Evolutionary conservation across 2,113 vertebrate genomes (phyloP).

Genomic region (Gymnobelideus leadbeateri): DNA sequence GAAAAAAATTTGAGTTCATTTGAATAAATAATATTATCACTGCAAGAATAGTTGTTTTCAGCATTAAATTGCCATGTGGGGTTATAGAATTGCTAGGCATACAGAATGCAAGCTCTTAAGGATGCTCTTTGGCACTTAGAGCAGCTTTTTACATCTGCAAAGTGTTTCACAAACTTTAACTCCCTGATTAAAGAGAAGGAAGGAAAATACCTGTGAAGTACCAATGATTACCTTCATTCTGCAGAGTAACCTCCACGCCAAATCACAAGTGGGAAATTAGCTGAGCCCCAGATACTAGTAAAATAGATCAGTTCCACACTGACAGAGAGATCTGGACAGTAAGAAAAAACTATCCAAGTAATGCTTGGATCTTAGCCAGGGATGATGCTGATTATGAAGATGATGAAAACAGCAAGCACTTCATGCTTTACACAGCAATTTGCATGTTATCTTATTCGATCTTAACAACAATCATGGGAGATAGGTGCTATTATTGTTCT

Average conservation of each 20-base stretch:
- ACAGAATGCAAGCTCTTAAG: not conserved
- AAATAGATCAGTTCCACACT: not conserved
- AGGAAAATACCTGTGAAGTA: slow-evolving; percentile 25
- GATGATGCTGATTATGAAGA: not conserved
- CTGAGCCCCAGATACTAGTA: not conserved
- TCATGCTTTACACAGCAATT: not conserved
- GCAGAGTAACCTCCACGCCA: not conserved
- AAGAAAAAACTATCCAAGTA: not conserved
- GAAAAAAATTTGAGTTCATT: slow-evolving; percentile 38
- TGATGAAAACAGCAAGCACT: not conserved
- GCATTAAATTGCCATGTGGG: not conserved
- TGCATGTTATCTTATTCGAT: not conserved
- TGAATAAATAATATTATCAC: not conserved
- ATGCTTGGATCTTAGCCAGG: not conserved
- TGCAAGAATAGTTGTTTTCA: not conserved
- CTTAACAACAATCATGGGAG: not conserved
- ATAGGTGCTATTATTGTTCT: not conserved
- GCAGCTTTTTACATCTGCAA: not conserved
- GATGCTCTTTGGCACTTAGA: not conserved
- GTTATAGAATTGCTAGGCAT: slow-evolving; percentile 9
- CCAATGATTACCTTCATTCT: slow-evolving; percentile 13
- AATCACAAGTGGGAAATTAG: not conserved
- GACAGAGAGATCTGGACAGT: not conserved
- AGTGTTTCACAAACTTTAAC: not conserved
- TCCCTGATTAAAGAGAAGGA: not conserved